Evolutionary conservation across 2,888 invertebrate species (phyloP), one percentile per base, ranked within the genome.

Genomic region (Monopis laevigella): DNA sequence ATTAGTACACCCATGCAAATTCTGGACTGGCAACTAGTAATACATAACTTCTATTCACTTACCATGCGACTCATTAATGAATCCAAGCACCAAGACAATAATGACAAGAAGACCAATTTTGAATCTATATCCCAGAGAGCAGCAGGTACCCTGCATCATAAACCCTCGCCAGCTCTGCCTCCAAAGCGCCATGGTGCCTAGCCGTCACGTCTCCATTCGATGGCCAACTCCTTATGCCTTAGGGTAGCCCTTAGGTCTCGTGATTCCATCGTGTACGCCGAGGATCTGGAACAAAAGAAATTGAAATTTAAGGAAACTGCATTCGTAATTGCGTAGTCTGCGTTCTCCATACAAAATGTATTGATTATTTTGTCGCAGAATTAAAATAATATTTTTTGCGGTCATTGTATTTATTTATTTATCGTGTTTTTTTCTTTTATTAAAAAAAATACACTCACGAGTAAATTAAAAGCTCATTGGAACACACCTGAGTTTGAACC

Each of bases 21-120:
- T n/a, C n/a, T n/a, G n/a, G n/a, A n/a, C n/a, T n/a, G n/a, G n/a
- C n/a, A n/a, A n/a, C n/a, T n/a, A n/a, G n/a, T n/a, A n/a, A n/a
- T n/a, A n/a, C n/a, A n/a, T n/a, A n/a, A n/a, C n/a, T n/a, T 27
- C 12, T 2, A 13, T 13, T 30, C 36, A 27, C 57, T 50, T 46
- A 75, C 78, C 77, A 59, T 74, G 74, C 48, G 75, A 77, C 47
- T 75, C 74, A 50, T 71, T 72, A 49, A 77, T 72, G 53, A 73
- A 66, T 17, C 75, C 75, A 13, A 74, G 59, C 44, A 74, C 67
- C 66, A 73, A 71, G 32, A 72, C 65, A 35, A 75, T 55, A 24
- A 77, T 65, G 43, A 75, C 63, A 2, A 66, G 49, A 26, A 73
- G 51, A 41, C 74, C 70, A 46, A 72, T 59, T 58, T 74, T 66